Percentiles rank a stretch among this genome's conserved stretches.
Conservation (phyloP, 2,888 invertebrate species). For the Palloptera scutellata region DNA sequence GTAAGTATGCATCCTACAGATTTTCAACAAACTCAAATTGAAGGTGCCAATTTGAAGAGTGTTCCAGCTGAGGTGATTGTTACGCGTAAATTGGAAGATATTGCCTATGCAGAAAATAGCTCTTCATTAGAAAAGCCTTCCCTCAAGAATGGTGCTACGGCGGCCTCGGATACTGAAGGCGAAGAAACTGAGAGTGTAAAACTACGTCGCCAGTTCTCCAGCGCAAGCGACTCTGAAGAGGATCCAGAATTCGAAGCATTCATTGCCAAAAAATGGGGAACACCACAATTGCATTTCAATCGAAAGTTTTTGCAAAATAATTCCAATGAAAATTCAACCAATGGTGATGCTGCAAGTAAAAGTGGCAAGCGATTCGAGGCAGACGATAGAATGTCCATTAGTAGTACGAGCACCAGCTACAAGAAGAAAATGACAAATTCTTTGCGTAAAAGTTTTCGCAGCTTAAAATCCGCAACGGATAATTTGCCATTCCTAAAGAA, state of each 20-base stretch:
- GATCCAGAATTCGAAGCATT: conserved; percentile 48
- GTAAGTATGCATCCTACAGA: conserved; percentile 45
- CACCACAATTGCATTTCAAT: conserved; percentile 60
- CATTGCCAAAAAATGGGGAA: conserved; percentile 60
- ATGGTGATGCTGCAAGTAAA: conserved; percentile 32
- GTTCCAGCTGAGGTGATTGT: conserved; percentile 57
- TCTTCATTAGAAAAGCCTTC: neutral
- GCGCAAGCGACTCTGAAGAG: conserved; percentile 44
- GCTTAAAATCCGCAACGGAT: conserved; percentile 54
- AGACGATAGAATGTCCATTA: conserved; percentile 52
- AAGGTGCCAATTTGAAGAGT: conserved; percentile 56
- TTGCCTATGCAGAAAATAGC: conserved; percentile 35
- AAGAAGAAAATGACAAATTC: conserved; percentile 55
- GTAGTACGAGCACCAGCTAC: conserved; percentile 55
- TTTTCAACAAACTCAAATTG: conserved; percentile 51
- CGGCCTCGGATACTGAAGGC: conserved; percentile 11
- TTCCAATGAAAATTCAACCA: conserved; percentile 44
- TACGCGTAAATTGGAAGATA: conserved; percentile 51
- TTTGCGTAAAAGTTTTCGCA: conserved; percentile 58
- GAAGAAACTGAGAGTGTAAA: conserved; percentile 22
- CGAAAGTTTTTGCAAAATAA: conserved; percentile 54
- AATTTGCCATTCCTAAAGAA: conserved; percentile 55
- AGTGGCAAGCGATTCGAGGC: conserved; percentile 21
- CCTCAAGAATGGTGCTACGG: conserved; percentile 28
- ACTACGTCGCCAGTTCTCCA: conserved; percentile 25